Conservation (phyloP, 2,888 invertebrate species). For the Sericinus montela region DNA sequence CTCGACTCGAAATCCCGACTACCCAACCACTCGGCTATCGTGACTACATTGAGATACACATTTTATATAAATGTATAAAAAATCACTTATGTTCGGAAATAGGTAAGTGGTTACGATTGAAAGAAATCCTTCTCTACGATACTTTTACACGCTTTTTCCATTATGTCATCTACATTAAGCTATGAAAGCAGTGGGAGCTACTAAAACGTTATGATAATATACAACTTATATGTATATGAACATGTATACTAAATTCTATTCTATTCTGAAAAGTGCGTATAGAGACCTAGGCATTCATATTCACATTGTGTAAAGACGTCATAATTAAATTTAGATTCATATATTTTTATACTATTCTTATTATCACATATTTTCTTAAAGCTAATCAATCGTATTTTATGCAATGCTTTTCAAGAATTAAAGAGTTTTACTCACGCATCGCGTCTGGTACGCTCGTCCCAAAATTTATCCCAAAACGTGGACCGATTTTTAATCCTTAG, state of each 20-base stretch:
- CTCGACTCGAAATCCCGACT: no score
- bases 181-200: background rate
- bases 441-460: slow-evolving; percentile 83
- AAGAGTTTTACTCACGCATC: slow-evolving; percentile 81
- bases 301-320: no score
- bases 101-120: background rate
- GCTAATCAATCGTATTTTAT: no score
- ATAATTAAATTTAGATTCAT: no score
- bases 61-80: background rate
- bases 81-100: background rate
- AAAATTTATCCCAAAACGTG: slow-evolving; percentile 92
- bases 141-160: slow-evolving; percentile 14
- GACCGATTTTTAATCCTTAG: slow-evolving; percentile 87
- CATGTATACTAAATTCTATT: no score
- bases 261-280: no score
- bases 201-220: background rate
- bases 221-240: no score
- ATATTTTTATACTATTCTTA: no score
- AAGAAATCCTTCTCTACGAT: background rate
- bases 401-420: background rate
- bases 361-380: no score
- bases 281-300: no score
- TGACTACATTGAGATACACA: background rate
- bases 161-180: slow-evolving; percentile 9
- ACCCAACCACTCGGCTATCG: no score